Percentiles rank a stretch among this genome's conserved stretches.
Evolutionary conservation across 37 sponge, comb jelly and placozoan species (phyloP).

Genomic region (Hexactinellida sp.): DNA sequence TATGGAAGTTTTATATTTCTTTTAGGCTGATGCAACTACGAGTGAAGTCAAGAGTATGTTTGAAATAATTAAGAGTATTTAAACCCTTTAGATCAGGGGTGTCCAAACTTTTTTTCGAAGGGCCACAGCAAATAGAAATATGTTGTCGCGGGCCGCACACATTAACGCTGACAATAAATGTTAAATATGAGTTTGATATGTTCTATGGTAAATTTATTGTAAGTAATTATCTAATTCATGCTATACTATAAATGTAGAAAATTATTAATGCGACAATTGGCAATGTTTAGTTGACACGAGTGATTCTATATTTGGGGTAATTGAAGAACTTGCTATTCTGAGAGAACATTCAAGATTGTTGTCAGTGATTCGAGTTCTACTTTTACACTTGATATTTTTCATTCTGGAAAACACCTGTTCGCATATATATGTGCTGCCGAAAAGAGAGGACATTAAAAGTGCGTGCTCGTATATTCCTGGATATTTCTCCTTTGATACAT

Average conservation of each 20-base stretch:
- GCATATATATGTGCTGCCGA: neutral
- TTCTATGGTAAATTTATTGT: too few species aligned
- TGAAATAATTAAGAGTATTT: too few species aligned
- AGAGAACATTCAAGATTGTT: neutral
- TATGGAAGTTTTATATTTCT: too few species aligned
- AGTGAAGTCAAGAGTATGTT: too few species aligned
- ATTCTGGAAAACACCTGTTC: neutral
- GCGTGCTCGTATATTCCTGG: neutral
- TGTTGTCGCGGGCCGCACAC: neutral
- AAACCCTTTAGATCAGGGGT: neutral
- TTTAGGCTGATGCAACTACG: too few species aligned
- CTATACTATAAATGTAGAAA: neutral
- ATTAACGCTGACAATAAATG: too few species aligned
- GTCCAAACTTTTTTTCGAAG: neutral
- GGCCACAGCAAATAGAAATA: neutral
- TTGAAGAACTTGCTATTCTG: neutral
- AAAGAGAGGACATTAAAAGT: neutral
- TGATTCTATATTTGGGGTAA: neutral
- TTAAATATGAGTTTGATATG: too few species aligned
- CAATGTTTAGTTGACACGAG: neutral
- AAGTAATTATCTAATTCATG: neutral
- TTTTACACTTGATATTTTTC: neutral
- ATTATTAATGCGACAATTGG: neutral
- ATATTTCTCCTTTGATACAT: neutral
- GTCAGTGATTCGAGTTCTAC: neutral